Evolutionary conservation across 2,113 vertebrate species (phyloP), one percentile per base, ranked within the genome.

Genomic region (Cygnus buccinator): DNA sequence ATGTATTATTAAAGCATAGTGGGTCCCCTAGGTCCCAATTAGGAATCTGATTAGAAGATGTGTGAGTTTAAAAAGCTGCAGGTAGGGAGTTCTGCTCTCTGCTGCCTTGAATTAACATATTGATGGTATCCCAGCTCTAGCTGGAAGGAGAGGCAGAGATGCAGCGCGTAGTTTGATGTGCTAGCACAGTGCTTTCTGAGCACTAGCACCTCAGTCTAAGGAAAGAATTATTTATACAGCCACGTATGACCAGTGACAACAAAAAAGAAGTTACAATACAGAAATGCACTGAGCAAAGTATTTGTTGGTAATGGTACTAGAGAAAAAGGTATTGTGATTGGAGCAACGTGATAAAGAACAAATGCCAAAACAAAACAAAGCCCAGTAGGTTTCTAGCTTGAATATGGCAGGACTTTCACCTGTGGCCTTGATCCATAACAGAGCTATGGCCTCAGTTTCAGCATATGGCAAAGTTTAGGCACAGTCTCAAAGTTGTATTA

Each of bases 1-100:
- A 97, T 97, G 90, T 92, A 96, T 96, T 98, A 98, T 97, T 98
- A 98, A 97, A 97, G 81, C 86, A 91, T 93, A 97, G 95, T 92
- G 83, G 92, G 84, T 98, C 97, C 91, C 97, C 65, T 55, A 93
- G 88, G 97, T 97, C 96, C 95, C 96, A 98, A 98, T 98, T 97
- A 98, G 66, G 87, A 65, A 54, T 90, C 91, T 83, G 86, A 98
- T 97, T 97, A 74, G 96, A 97, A 97, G 92, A 92, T 82, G 88
- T 94, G 97, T 72, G 26, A 92, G 74, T 94, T 97, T 86, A 89
- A 97, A 96, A 95, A 96, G 95, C 65, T 91, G 95, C 84, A 97
- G 97, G 87, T 91, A 95, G 88, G 81, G 89, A 96, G 57, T 37
- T 94, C 67, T 91, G 72, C 83, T 95, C 93, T 97, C 94, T 89